Evolutionary conservation across 2,113 vertebrate genomes (phyloP), one percentile per base, ranked within the genome.

Genomic region (Callaeas wilsoni): DNA sequence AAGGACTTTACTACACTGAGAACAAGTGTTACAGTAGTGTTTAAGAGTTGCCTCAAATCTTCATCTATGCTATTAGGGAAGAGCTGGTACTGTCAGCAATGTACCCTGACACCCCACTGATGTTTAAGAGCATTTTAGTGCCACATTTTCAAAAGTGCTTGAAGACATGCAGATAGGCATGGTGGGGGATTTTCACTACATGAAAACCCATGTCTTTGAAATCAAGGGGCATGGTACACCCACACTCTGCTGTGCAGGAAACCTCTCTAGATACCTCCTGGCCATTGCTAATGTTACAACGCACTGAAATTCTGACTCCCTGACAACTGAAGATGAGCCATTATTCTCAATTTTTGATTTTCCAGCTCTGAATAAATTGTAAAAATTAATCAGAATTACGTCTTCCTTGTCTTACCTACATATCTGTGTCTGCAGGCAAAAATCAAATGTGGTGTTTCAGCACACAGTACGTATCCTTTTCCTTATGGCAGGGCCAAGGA

Each of bases 401-500:
- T 62, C 35, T 42, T 77, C 14, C 9, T 70, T 87, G 26, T 4
- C 23, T 75, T 83, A 37, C 37, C 35, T 70, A 30, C 49, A 20
- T 47, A 52, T 37, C 25, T 47, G 21, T n/a, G 2, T 52, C 20
- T n/a, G 7, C 13, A 71, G 37, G 30, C 9, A 67, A 76, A 89
- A 76, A 56, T 56, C 20, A 35, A 35, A 60, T n/a, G 2, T 26
- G 11, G 35, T 42, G 5, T 4, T 92, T 69, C n/a, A 46, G 16
- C 47, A 39, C 6, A 55, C 4, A 6, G 2, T 15, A 39, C 2
- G 0, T 11, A 41, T 39, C 6, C 2, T 64, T 74, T 37, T 60
- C 37, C 18, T 46, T 17, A 23, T 29, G 33, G 11, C 13, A 68
- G 8, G 13, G 6, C 26, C 10, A 23, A 55, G 25, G 8, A 17